A percentile compares a stretch with the other conserved stretches of the same genome.
Evolutionary conservation across 92 coral and sea anemone genomes (phyloP).

Genomic region (Virgularia gustaviana): DNA sequence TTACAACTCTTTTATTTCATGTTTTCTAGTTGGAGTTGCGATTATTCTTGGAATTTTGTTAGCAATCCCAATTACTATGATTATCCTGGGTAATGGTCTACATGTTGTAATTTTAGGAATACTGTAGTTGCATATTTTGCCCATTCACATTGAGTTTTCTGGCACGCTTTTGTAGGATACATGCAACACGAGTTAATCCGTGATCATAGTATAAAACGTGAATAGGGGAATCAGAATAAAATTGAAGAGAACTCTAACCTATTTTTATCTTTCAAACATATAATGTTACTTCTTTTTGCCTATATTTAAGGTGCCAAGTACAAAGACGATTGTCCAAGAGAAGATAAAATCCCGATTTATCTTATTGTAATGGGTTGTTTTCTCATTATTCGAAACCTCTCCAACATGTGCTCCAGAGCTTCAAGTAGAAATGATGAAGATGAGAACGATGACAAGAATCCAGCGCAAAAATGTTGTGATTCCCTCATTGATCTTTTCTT

Average conservation of each 20-base stretch:
- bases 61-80: constrained; percentile 95
- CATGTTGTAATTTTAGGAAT: too few species aligned
- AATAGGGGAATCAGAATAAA: too few species aligned
- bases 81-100: constrained; percentile 67
- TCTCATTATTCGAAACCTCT: constrained; percentile 75
- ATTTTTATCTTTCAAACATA: too few species aligned
- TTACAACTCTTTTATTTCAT: background rate
- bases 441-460: constrained; percentile 50
- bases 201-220: too few species aligned
- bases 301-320: constrained; percentile 81
- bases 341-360: constrained; percentile 82
- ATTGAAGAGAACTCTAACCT: too few species aligned
- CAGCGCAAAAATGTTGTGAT: constrained; percentile 37
- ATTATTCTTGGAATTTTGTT: constrained; percentile 72
- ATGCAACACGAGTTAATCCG: background rate
- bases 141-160: too few species aligned
- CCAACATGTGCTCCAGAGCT: constrained; percentile 66
- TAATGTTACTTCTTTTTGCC: too few species aligned
- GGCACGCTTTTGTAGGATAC: too few species aligned
- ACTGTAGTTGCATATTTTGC: too few species aligned
- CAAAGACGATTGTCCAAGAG: constrained; percentile 73
- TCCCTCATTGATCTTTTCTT: constrained; percentile 80
- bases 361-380: constrained; percentile 89
- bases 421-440: constrained; percentile 28
- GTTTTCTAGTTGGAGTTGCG: constrained; percentile 84